Conservation (phyloP, 2,113 vertebrate genomes). For the Epinephelus fuscoguttatus region DNA sequence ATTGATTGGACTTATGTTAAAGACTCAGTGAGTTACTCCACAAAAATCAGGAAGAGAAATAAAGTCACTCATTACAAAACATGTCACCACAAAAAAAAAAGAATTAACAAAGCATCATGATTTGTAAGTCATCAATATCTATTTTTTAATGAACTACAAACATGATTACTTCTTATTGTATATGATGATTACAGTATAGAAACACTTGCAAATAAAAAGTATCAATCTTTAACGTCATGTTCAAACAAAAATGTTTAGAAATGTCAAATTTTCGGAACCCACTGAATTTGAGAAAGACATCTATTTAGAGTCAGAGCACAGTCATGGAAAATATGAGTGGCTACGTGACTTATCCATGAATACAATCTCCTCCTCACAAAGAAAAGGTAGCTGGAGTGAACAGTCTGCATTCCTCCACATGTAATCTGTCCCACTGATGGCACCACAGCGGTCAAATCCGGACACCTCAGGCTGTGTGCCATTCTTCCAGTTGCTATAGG, state of each 20-base stretch:
- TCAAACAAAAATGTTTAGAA: not conserved
- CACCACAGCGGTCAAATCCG: conserved; percentile 61
- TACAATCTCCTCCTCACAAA: conserved; percentile 66
- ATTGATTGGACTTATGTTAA: not conserved
- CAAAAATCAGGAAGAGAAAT: not conserved
- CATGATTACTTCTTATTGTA: not conserved
- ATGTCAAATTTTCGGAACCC: not conserved
- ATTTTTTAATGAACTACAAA: not conserved
- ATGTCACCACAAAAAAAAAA: not conserved
- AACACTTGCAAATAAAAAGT: not conserved
- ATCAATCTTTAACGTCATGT: not conserved
- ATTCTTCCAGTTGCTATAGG: conserved; percentile 55
- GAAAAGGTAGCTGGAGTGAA: not conserved
- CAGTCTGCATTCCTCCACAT: conserved; percentile 69
- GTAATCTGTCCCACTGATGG: not conserved
- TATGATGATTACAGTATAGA: not conserved
- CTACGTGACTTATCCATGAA: not conserved
- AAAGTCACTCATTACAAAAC: not conserved
- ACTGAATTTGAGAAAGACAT: not conserved
- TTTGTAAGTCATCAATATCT: not conserved
- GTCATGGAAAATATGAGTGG: not conserved
- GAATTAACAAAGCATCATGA: not conserved
- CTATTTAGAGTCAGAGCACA: not conserved
- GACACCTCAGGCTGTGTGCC: not conserved
- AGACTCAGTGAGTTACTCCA: not conserved